Evolutionary conservation across 2,888 invertebrate genomes (phyloP).

Genomic region (Leucophenga montana): DNA sequence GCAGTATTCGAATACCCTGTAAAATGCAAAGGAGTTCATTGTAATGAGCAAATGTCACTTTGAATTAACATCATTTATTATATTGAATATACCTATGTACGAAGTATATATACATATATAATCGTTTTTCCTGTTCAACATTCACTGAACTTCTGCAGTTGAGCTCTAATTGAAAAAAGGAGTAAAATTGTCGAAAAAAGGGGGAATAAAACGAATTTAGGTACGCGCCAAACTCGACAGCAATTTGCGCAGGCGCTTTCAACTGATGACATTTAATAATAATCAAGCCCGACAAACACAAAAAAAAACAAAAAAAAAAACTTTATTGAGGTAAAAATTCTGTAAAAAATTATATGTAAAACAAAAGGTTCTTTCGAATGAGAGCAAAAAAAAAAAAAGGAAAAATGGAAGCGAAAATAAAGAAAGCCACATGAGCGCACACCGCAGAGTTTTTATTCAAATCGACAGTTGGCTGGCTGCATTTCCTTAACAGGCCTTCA

Average conservation of each 20-base stretch:
- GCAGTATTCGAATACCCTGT: not conserved
- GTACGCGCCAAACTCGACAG: slow-evolving; percentile 41
- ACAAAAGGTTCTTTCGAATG: slow-evolving; percentile 15
- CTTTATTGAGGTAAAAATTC: slow-evolving; percentile 18
- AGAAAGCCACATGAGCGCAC: slow-evolving; percentile 54
- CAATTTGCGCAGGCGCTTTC: slow-evolving; percentile 64
- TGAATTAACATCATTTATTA: slow-evolving; percentile 51
- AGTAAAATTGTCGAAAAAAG: slow-evolving; percentile 29
- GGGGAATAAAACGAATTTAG: slow-evolving; percentile 27
- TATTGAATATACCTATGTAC: too few species aligned
- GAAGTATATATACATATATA: too few species aligned
- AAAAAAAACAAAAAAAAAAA: slow-evolving; percentile 18
- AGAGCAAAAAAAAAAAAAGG: slow-evolving; percentile 14
- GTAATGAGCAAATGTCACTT: slow-evolving; percentile 38
- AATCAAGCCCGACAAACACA: slow-evolving; percentile 21
- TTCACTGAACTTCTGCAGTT: not conserved
- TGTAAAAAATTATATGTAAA: slow-evolving; percentile 3
- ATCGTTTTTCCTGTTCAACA: slow-evolving; percentile 12
- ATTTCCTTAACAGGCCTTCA: slow-evolving; percentile 5
- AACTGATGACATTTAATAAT: slow-evolving; percentile 53
- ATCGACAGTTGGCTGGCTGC: slow-evolving; percentile 59
- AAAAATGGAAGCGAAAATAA: slow-evolving; percentile 49
- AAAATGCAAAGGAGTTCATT: slow-evolving; percentile 7
- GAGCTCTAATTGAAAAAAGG: slow-evolving; percentile 42
- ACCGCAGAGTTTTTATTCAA: slow-evolving; percentile 67